These are phyloP conservation scores for Bufo gargarizans DNA, from an alignment of 2,113 vertebrate species.

Conservation along the genomic window DNA sequence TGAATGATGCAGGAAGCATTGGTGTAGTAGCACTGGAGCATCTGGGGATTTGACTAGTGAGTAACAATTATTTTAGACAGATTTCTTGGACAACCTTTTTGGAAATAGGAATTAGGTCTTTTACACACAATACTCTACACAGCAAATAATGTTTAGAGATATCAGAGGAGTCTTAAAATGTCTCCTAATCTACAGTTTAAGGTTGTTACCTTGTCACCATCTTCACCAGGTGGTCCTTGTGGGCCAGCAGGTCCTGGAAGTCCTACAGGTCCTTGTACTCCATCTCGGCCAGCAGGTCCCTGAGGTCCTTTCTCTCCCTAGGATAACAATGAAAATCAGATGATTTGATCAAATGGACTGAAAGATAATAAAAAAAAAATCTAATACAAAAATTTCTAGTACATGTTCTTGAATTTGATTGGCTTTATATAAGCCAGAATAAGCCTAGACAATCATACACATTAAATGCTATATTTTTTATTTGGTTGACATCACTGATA, in stretches of 20 bases:
- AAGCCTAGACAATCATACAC: neutral
- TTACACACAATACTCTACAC: neutral
- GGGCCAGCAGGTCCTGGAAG: conserved; percentile 93
- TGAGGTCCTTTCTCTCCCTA: conserved; percentile 98
- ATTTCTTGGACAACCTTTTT: too few relatives aligned
- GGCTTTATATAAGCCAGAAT: neutral
- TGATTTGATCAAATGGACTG: neutral
- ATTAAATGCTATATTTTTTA: neutral
- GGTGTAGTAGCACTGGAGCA: too few relatives aligned
- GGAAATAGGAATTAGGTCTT: too few relatives aligned
- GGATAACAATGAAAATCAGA: neutral
- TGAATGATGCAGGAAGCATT: too few relatives aligned
- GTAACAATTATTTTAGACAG: too few relatives aligned
- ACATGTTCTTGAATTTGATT: neutral
- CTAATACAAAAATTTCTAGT: too few relatives aligned
- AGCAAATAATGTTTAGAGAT: neutral
- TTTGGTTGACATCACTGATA: neutral
- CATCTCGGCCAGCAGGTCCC: conserved; percentile 93
- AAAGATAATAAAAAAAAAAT: neutral
- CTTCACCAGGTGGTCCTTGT: conserved; percentile 94
- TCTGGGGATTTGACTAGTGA: too few relatives aligned
- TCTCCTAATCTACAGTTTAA: neutral
- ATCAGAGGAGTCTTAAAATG: neutral
- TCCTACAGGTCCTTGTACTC: conserved; percentile 94
- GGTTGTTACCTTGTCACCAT: conserved; percentile 90